These are phyloP conservation scores for Chaetodon auriga DNA, from an alignment of 2,113 vertebrate species.

Conservation along the genomic window DNA sequence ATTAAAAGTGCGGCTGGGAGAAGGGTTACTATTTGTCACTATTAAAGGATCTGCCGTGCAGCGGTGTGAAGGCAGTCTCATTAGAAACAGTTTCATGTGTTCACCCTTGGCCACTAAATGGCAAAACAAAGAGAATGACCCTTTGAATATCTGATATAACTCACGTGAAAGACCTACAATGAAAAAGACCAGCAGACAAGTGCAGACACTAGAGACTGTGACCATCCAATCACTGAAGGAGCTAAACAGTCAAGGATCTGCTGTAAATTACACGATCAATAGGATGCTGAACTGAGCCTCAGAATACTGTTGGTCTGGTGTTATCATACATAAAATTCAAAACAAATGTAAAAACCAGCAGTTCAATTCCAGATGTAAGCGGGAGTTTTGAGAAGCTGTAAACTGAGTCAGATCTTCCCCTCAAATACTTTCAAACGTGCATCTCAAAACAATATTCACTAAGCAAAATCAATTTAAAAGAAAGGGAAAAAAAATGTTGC, in stretches of 20 bases:
- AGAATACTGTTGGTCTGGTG: not conserved
- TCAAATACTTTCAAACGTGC: not conserved
- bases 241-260: not conserved
- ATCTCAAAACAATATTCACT: not conserved
- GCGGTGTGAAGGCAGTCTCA: conserved; percentile 86
- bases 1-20: conserved; percentile 87
- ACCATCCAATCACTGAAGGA: not conserved
- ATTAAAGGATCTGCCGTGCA: conserved; percentile 85
- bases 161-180: conserved; percentile 65
- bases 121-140: conserved; percentile 81
- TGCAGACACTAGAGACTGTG: not conserved
- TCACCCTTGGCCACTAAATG: conserved; percentile 83
- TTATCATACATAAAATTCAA: not conserved
- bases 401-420: not conserved
- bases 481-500: not conserved
- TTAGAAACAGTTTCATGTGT: conserved; percentile 86
- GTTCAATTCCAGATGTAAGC: not conserved
- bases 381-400: not conserved
- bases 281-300: not conserved
- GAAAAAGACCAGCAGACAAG: not conserved
- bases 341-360: not conserved
- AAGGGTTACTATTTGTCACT: conserved; percentile 91
- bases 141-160: conserved; percentile 83
- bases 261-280: not conserved
- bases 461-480: not conserved